Percentiles rank a stretch among this genome's conserved stretches.
Evolutionary conservation across 2,888 invertebrate genomes (phyloP).

Genomic region (Tachystola acroxantha): DNA sequence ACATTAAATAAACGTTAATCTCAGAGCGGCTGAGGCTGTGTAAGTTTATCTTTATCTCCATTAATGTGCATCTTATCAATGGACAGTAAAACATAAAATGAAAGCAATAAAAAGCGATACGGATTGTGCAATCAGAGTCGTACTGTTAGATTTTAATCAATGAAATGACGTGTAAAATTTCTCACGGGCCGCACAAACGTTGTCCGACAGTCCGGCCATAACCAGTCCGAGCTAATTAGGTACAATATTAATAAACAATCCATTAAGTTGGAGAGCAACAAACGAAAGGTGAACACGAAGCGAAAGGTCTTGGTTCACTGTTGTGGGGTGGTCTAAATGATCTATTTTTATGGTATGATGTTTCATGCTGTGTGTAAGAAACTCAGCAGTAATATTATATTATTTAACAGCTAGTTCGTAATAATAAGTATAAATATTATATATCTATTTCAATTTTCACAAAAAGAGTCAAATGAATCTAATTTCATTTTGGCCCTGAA

Average conservation of each 20-base stretch:
- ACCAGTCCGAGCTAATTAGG: constrained; percentile 36
- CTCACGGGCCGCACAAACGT: constrained; percentile 20
- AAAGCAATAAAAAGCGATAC: constrained; percentile 1
- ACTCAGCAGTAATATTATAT: too few species aligned
- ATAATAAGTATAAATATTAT: too few species aligned
- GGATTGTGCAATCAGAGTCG: constrained; percentile 11
- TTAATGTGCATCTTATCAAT: constrained; percentile 1
- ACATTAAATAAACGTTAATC: too few species aligned
- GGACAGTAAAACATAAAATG: not conserved
- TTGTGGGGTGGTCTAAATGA: too few species aligned
- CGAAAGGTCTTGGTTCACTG: not conserved
- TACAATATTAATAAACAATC: constrained; percentile 56
- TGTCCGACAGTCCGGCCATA: constrained; percentile 14
- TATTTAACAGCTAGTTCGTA: too few species aligned
- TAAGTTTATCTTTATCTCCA: not conserved
- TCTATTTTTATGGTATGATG: too few species aligned
- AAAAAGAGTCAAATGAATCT: too few species aligned
- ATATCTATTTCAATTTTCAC: too few species aligned
- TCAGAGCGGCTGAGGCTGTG: too few species aligned
- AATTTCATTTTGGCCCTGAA: too few species aligned
- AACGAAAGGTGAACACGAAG: constrained; percentile 17
- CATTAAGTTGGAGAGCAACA: constrained; percentile 37
- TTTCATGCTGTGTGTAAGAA: too few species aligned
- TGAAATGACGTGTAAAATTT: constrained; percentile 29
- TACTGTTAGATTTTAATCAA: constrained; percentile 33